Conservation (phyloP, 2,888 invertebrate genomes). For the Perdita meconis region DNA sequence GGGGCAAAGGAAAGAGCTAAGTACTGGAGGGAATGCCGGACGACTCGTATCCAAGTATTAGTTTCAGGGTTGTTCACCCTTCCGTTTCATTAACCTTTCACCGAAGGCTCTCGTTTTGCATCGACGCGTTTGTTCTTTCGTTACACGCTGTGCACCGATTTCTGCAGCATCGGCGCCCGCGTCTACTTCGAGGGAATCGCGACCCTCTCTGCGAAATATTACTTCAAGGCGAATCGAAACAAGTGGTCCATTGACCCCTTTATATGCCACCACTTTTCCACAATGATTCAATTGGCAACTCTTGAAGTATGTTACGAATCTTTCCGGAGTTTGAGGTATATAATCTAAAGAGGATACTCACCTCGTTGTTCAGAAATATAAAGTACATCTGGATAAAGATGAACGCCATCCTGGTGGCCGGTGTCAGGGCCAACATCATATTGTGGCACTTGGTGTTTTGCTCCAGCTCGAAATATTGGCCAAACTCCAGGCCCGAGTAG, state of each 20-base stretch:
- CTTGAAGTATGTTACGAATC: no score
- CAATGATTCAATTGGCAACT: no score
- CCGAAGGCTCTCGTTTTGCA: slow-evolving; percentile 62
- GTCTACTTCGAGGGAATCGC: slow-evolving; percentile 21
- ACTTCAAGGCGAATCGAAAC: neutral
- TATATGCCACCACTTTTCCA: neutral
- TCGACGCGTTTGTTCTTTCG: slow-evolving; percentile 63
- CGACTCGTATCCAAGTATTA: slow-evolving; percentile 60
- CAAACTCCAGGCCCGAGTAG: slow-evolving; percentile 97
- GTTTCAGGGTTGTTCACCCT: slow-evolving; percentile 76
- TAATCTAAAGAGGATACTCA: slow-evolving; percentile 81
- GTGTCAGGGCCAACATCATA: slow-evolving; percentile 94
- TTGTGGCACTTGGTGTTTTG: slow-evolving; percentile 96
- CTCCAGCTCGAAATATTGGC: slow-evolving; percentile 97
- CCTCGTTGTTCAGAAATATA: slow-evolving; percentile 98
- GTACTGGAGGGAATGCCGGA: slow-evolving; percentile 15
- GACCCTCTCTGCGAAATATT: neutral
- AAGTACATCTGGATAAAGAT: slow-evolving; percentile 99
- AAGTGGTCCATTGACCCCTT: neutral
- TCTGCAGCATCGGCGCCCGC: slow-evolving; percentile 39
- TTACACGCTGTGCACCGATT: slow-evolving; percentile 44
- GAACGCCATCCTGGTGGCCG: slow-evolving; percentile 96
- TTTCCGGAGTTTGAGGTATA: neutral
- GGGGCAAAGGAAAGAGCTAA: slow-evolving; percentile 37
- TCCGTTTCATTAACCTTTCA: slow-evolving; percentile 75